phyloP scores from a whole-genome alignment of 2,888 invertebrate species.

The Metacarcinus magister region DNA sequence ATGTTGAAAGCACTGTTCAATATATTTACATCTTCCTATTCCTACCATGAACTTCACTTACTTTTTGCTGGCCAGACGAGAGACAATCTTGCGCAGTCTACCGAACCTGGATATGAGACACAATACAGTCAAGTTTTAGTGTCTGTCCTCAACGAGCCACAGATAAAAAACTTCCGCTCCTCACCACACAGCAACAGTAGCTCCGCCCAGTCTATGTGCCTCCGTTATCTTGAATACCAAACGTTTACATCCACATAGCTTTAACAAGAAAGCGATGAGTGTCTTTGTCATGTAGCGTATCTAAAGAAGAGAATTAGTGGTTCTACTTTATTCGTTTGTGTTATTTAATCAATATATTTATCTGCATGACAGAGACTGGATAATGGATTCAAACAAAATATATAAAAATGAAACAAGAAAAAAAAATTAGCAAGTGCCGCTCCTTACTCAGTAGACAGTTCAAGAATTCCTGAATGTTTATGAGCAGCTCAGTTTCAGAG shows the following conservation, averaged over 20 bases:
- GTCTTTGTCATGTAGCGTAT: too few species aligned
- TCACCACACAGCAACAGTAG: neutral
- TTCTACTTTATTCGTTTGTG: too few species aligned
- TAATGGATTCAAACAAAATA: too few species aligned
- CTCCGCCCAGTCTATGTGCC: neutral
- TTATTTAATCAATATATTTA: too few species aligned
- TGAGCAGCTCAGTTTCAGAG: too few species aligned
- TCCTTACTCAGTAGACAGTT: too few species aligned
- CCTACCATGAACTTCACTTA: neutral
- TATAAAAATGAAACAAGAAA: too few species aligned
- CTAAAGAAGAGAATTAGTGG: too few species aligned
- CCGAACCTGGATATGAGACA: neutral
- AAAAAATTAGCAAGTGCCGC: too few species aligned
- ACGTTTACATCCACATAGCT: neutral
- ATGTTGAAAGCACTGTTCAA: neutral
- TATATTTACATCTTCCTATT: neutral
- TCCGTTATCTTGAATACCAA: neutral
- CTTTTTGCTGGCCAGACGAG: neutral
- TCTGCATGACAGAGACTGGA: too few species aligned
- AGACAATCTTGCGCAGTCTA: neutral
- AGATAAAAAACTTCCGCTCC: neutral
- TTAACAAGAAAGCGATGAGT: too few species aligned
- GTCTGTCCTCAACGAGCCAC: neutral
- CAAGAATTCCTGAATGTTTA: too few species aligned
- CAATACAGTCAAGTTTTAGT: neutral